Evolutionary conservation across 2,113 vertebrate species (phyloP).

Genomic region (Astatotilapia flaviijosephi): DNA sequence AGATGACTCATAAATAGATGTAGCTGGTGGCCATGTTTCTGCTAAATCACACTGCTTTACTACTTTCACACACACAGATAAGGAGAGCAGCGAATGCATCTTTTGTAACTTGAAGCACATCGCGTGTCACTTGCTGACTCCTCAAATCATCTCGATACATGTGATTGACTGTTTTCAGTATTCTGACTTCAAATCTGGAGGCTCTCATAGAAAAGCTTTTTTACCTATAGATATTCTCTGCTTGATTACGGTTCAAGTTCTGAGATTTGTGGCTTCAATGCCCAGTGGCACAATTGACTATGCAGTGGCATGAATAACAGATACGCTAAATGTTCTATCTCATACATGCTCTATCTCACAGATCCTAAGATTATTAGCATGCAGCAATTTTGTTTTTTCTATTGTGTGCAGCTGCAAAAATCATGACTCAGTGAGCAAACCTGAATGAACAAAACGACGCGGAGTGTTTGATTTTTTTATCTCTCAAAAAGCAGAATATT

Average conservation of each 20-base stretch:
- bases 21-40: neutral
- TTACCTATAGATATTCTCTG: neutral
- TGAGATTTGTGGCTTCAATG: neutral
- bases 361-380: neutral
- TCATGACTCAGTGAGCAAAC: neutral
- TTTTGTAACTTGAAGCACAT: neutral
- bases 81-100: neutral
- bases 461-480: neutral
- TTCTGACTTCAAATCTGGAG: neutral
- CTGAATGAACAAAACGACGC: neutral
- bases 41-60: neutral
- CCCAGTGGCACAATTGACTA: neutral
- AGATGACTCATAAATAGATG: slow-evolving; percentile 39
- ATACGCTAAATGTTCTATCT: neutral
- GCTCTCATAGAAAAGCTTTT: neutral
- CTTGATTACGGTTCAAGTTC: neutral
- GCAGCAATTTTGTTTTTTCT: neutral
- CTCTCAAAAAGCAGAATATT: neutral
- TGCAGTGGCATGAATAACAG: neutral
- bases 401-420: neutral
- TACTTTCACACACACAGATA: neutral
- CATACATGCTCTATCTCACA: neutral
- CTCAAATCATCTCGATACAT: neutral
- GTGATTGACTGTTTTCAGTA: neutral
- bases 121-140: neutral